Evolutionary conservation across 1,140 invertebrate species (phyloP).

Genomic region (Macrobrachium rosenbergii): DNA sequence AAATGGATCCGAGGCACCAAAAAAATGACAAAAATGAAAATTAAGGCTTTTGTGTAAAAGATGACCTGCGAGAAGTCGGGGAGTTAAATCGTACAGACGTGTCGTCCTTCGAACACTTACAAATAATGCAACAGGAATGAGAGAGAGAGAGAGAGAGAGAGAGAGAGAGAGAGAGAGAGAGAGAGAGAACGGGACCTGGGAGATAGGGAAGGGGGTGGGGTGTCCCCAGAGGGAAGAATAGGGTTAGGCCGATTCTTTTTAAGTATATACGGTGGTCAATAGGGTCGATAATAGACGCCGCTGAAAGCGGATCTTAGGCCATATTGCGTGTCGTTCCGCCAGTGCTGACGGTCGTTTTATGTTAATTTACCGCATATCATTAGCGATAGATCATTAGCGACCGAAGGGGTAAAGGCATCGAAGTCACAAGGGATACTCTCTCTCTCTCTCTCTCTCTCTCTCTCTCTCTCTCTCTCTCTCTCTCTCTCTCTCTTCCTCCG

Average conservation of each 20-base stretch:
- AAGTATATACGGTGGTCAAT: too few relatives aligned
- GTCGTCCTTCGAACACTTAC: too few relatives aligned
- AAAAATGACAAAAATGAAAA: too few relatives aligned
- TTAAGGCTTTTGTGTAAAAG: too few relatives aligned
- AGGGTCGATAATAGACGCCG: neutral
- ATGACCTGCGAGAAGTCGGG: too few relatives aligned
- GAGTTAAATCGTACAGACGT: too few relatives aligned
- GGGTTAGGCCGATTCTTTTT: neutral
- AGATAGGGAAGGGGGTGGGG: neutral
- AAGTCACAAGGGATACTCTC: neutral
- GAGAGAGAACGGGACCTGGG: neutral
- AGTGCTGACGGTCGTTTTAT: slow-evolving; percentile 10
- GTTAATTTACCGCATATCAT: slow-evolving; percentile 17
- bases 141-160: slow-evolving; percentile 26
- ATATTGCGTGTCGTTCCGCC: neutral
- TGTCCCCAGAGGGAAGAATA: neutral
- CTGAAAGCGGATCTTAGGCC: neutral
- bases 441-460: neutral
- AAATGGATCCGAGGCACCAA: too few relatives aligned
- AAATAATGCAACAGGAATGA: neutral
- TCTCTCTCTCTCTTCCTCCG: neutral
- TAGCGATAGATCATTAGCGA: slow-evolving; percentile 36
- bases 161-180: slow-evolving; percentile 1
- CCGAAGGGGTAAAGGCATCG: neutral
- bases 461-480: neutral